Conservation (phyloP, 2,113 vertebrate species). For the Formicarius rufipectus region DNA sequence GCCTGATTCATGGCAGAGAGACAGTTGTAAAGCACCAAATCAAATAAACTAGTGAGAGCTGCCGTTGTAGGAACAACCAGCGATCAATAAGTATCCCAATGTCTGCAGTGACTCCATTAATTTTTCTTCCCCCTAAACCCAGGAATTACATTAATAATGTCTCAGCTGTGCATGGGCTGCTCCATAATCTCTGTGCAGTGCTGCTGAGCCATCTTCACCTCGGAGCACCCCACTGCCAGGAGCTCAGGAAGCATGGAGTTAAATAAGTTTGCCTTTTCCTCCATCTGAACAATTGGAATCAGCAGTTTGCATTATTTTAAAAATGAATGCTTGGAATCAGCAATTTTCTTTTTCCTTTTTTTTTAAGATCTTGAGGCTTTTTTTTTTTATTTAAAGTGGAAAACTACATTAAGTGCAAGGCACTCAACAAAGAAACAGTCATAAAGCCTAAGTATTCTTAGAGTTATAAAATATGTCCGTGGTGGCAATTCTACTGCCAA, state of each 20-base stretch:
- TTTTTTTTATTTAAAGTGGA: slow-evolving; percentile 84
- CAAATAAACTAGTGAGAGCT: neutral
- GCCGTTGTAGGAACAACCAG: neutral
- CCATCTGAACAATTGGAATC: slow-evolving; percentile 79
- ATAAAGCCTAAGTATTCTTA: slow-evolving; percentile 86
- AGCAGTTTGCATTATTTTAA: slow-evolving; percentile 85
- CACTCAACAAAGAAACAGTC: slow-evolving; percentile 81
- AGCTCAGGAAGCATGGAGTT: slow-evolving; percentile 77
- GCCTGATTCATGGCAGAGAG: neutral
- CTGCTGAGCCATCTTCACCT: neutral
- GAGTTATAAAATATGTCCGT: slow-evolving; percentile 87
- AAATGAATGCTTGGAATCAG: slow-evolving; percentile 82
- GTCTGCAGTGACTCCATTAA: neutral
- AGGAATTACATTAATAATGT: neutral
- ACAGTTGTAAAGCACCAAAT: neutral
- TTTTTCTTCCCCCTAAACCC: neutral
- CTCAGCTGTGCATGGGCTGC: neutral
- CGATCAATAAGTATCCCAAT: neutral
- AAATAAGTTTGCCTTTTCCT: slow-evolving; percentile 73
- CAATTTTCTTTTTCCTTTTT: slow-evolving; percentile 73
- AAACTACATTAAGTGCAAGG: slow-evolving; percentile 84
- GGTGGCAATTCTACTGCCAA: slow-evolving; percentile 85
- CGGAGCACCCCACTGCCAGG: neutral
- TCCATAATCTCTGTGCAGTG: neutral
- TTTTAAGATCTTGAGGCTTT: slow-evolving; percentile 71